Conservation (phyloP, 2,113 vertebrate species). For the Rhodinocichla rosea region DNA sequence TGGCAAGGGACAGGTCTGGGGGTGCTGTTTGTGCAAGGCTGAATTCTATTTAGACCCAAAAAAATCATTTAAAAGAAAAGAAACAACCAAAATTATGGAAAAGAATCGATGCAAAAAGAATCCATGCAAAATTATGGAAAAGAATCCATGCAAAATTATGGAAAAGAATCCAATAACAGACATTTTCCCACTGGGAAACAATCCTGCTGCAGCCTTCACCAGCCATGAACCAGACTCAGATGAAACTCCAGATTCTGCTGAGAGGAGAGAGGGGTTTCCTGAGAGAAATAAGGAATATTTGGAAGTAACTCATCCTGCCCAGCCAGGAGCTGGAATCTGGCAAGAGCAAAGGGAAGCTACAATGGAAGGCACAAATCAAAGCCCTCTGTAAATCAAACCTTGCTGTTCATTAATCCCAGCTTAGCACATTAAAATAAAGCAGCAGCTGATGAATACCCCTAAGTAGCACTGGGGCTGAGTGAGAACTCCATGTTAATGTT, state of each 20-base stretch:
- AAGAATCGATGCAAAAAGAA: not conserved
- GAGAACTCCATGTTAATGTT: constrained; percentile 1
- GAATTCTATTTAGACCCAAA: not conserved
- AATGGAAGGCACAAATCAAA: constrained; percentile 33
- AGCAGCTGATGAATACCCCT: constrained; percentile 49
- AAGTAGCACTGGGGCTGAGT: constrained; percentile 24
- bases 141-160: not conserved
- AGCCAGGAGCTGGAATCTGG: not conserved
- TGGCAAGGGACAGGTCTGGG: not conserved
- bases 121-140: not conserved
- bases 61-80: not conserved
- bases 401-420: constrained; percentile 54
- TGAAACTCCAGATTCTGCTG: not conserved
- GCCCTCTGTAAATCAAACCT: constrained; percentile 20
- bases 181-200: not conserved
- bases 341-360: not conserved
- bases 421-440: constrained; percentile 58
- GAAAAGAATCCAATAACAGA: not conserved
- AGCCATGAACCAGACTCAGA: not conserved
- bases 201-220: not conserved
- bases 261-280: not conserved
- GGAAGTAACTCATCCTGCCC: not conserved
- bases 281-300: not conserved
- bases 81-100: not conserved
- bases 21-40: not conserved